Evolutionary conservation across 2,797 vertebrate species (phyloP).

Genomic region (Ciconia nigra): DNA sequence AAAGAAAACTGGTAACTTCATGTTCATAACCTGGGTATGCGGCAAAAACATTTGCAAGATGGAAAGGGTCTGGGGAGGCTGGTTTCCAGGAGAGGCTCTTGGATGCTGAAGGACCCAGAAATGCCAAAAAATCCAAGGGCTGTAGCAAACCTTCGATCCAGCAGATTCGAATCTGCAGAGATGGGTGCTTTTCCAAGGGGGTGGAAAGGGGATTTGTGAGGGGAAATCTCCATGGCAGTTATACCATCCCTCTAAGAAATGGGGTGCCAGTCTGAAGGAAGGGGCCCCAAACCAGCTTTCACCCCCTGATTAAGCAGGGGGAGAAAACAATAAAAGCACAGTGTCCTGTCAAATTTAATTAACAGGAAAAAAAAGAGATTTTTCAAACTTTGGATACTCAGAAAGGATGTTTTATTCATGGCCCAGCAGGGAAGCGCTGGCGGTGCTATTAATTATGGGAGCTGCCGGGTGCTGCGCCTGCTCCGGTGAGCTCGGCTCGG

Average conservation of each 20-base stretch:
- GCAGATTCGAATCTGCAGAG: neutral
- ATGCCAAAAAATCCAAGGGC: neutral
- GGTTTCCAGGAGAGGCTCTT: neutral
- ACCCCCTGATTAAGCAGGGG: neutral
- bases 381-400: conserved; percentile 44
- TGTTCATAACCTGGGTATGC: neutral
- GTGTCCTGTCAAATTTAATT: conserved; percentile 38
- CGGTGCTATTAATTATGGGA: conserved; percentile 65
- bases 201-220: neutral
- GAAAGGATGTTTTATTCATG: conserved; percentile 74
- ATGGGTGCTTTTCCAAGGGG: neutral
- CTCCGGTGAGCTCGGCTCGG: neutral
- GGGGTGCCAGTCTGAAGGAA: neutral
- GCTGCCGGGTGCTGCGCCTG: neutral
- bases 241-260: neutral
- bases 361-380: conserved; percentile 12
- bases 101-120: neutral
- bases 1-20: neutral
- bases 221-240: neutral
- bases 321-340: conserved; percentile 21
- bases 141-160: neutral
- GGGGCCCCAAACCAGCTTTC: neutral
- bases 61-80: neutral
- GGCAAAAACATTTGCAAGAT: neutral
- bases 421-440: conserved; percentile 4